Base-by-base conservation (phyloP, 2,113 vertebrate species). In the Sander vitreus region DNA sequence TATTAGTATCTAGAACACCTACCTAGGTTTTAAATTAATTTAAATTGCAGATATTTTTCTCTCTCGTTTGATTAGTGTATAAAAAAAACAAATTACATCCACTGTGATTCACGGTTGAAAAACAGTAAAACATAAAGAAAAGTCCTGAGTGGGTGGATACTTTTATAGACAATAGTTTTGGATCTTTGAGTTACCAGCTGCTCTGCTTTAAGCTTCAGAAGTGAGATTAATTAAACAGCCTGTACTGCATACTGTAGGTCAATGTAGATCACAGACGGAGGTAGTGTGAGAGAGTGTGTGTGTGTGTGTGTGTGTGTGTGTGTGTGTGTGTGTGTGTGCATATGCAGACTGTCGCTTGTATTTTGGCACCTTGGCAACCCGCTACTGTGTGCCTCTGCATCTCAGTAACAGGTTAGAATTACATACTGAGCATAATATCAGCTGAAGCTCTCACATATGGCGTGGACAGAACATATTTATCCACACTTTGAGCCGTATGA, bases 351-450 rank as follows among this genome's bases (percentile, higher is more conserved):
- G 59, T 63, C 48, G 55, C 82, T 72, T 87, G 57, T 85, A 36
- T 86, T 76, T 80, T 85, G 85, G 59, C 79, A 75, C 80, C 89
- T 88, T 88, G 80, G 85, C 83, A 92, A 91, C 86, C 74, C 68
- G 79, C 48, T 59, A 48, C 77, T 6, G 76, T 65, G 63, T 54
- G 60, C 84, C 53, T 85, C 71, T n/a, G 55, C 64, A 63, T 75
- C 55, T 59, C 0, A 84, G 7, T 64, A 79, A 77, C 80, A 88
- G 81, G 63, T 85, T 74, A 75, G 53, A 69, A 47, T 78, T 53
- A 70, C 77, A 87, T 27, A 53, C 43, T 1, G n/a, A 63, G 70
- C 19, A 68, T 64, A 57, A 69, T 33, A 78, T 78, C 50, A 69
- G 59, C 58, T 65, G 6, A 60, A 69, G 43, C 76, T 69, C 67